phyloP scores from a whole-genome alignment of 2,113 vertebrate genomes.

The Gallinago jamesoni region DNA sequence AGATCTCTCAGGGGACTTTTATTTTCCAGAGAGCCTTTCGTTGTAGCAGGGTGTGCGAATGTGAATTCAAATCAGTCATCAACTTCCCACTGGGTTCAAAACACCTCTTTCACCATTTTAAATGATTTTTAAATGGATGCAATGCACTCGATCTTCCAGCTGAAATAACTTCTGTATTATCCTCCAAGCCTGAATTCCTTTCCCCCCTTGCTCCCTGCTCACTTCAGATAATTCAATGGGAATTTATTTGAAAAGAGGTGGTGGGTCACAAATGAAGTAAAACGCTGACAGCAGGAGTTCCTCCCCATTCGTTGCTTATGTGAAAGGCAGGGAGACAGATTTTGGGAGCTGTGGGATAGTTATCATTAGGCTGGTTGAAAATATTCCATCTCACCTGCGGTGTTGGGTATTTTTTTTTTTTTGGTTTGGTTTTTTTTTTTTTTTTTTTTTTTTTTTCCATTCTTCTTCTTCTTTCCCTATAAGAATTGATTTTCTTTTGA shows the following conservation, averaged over 20 bases:
- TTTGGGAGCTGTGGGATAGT: not conserved
- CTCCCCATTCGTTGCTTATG: not conserved
- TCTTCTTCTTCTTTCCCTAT: not conserved
- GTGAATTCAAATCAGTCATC: constrained; percentile 47
- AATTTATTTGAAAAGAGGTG: constrained; percentile 55
- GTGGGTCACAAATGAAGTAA: constrained; percentile 52
- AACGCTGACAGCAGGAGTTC: constrained; percentile 40
- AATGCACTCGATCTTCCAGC: constrained; percentile 39
- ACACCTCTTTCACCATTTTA: constrained; percentile 14
- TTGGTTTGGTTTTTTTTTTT: too few relatives aligned
- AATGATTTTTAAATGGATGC: constrained; percentile 61
- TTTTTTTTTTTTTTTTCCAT: too few relatives aligned
- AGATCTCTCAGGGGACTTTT: not conserved
- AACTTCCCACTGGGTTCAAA: constrained; percentile 31
- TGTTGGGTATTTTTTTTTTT: too few relatives aligned
- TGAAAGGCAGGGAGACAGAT: constrained; percentile 1
- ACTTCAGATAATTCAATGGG: constrained; percentile 46
- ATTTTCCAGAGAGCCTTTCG: not conserved
- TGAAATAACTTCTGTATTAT: constrained; percentile 49
- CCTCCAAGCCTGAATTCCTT: constrained; percentile 8
- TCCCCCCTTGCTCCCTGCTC: not conserved
- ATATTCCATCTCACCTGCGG: not conserved
- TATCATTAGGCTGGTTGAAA: not conserved
- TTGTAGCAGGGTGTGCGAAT: not conserved
- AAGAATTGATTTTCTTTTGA: not conserved